Percentiles rank a stretch among this genome's conserved stretches.
phyloP scores from a whole-genome alignment of 2,113 vertebrate genomes.

The Pelecanus crispus region DNA sequence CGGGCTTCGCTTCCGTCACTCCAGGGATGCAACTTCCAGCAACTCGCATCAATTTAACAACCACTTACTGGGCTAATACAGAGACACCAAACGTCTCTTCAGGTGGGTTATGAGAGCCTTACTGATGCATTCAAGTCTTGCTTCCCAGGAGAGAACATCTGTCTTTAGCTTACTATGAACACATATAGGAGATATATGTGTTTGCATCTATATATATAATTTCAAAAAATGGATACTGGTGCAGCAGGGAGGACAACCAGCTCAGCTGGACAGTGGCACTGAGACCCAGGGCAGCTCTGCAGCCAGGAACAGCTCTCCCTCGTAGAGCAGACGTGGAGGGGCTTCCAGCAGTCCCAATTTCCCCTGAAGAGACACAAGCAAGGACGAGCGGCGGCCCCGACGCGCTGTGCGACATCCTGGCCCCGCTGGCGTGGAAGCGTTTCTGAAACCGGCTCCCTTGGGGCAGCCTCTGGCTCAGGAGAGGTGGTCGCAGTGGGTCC shows the following conservation, averaged over 20 bases:
- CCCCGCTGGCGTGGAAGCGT: not conserved
- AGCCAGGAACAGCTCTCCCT: not conserved
- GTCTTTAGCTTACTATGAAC: not conserved
- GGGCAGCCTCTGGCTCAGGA: not conserved
- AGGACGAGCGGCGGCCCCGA: not conserved
- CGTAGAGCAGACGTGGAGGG: no score
- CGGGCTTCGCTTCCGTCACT: not conserved
- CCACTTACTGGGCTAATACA: not conserved
- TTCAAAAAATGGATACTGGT: not conserved
- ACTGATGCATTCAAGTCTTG: not conserved
- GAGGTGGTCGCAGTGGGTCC: not conserved
- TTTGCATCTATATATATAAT: not conserved
- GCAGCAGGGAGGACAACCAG: not conserved
- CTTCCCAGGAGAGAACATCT: not conserved
- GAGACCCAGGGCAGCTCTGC: not conserved
- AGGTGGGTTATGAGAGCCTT: not conserved
- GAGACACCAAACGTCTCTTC: not conserved
- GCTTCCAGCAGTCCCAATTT: not conserved
- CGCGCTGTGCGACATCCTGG: rapidly evolving
- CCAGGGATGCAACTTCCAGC: not conserved
- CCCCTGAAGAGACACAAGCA: no score
- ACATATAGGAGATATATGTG: rapidly evolving
- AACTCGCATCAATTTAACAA: not conserved
- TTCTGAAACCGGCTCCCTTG: not conserved
- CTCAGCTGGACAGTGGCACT: not conserved